These are phyloP conservation scores for Xanthorhoe designata DNA, from an alignment of 2,888 invertebrate genomes.

Conservation along the genomic window DNA sequence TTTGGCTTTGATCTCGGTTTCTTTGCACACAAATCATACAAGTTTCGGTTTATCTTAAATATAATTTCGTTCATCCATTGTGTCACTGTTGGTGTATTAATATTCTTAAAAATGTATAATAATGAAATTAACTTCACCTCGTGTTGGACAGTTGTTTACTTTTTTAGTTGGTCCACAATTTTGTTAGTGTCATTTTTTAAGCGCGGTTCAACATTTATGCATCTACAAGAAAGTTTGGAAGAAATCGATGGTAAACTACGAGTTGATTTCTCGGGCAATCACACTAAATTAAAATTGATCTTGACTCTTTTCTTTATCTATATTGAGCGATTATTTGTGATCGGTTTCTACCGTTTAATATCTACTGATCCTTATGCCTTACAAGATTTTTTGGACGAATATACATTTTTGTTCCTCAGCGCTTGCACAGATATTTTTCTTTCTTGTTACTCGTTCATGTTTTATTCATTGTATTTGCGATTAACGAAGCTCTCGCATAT, in stretches of 20 bases:
- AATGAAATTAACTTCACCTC: not conserved
- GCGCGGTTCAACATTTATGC: not conserved
- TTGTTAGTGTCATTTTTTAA: not conserved
- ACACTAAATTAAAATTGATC: not conserved
- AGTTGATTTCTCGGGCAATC: not conserved
- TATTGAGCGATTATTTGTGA: not conserved
- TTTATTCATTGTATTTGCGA: conserved; percentile 8
- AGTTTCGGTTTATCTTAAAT: not conserved
- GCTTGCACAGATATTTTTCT: not conserved
- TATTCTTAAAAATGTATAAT: not conserved
- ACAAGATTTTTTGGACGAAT: not conserved
- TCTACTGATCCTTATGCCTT: not conserved
- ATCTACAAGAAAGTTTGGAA: not conserved
- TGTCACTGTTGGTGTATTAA: not conserved
- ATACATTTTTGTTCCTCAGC: not conserved
- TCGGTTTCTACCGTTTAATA: not conserved
- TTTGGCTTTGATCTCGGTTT: not conserved
- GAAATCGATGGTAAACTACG: not conserved
- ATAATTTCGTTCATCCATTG: not conserved
- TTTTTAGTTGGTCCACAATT: not conserved
- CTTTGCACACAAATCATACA: not conserved
- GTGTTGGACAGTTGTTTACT: not conserved
- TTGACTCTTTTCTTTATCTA: not conserved
- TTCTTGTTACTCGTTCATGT: not conserved
- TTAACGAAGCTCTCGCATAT: not conserved